Evolutionary conservation across 2,888 invertebrate genomes (phyloP).

Genomic region (Metallyticus violacea): DNA sequence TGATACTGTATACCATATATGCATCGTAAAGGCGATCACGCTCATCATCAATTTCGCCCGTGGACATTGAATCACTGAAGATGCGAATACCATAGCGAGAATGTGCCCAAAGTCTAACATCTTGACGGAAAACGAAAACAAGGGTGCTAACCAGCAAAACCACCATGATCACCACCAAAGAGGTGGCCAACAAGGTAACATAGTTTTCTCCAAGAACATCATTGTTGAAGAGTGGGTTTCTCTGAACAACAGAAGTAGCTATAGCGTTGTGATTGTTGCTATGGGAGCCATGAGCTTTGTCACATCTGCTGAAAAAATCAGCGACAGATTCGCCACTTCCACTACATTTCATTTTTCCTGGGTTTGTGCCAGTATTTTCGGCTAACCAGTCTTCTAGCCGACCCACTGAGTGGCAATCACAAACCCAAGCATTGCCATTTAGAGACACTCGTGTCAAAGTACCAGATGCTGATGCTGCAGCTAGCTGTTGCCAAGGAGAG

Average conservation of each 20-base stretch:
- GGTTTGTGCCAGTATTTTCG: constrained; percentile 57
- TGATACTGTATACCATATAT: constrained; percentile 81
- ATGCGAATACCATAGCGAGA: constrained; percentile 73
- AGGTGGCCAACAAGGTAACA: constrained; percentile 70
- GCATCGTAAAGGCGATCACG: constrained; percentile 69
- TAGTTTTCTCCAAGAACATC: constrained; percentile 67
- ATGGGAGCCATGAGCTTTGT: constrained; percentile 51
- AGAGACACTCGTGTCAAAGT: constrained; percentile 65
- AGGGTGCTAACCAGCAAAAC: constrained; percentile 66
- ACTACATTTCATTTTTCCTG: constrained; percentile 64
- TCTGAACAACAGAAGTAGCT: constrained; percentile 51
- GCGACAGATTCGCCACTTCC: constrained; percentile 51
- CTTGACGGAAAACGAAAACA: constrained; percentile 71
- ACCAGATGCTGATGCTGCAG: constrained; percentile 39
- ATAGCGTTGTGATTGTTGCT: constrained; percentile 47
- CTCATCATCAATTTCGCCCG: constrained; percentile 43
- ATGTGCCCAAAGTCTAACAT: constrained; percentile 76
- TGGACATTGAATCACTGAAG: constrained; percentile 43
- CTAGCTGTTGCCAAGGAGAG: constrained; percentile 58
- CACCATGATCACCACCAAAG: constrained; percentile 65
- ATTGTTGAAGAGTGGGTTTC: constrained; percentile 58
- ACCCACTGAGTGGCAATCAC: constrained; percentile 71
- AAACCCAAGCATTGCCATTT: constrained; percentile 80
- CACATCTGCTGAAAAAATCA: constrained; percentile 57
- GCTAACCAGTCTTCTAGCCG: constrained; percentile 68